Percentiles rank a stretch among this genome's conserved stretches.
These are phyloP conservation scores for Pseudopodoces humilis DNA, from an alignment of 2,113 vertebrate species.

Conservation along the genomic window DNA sequence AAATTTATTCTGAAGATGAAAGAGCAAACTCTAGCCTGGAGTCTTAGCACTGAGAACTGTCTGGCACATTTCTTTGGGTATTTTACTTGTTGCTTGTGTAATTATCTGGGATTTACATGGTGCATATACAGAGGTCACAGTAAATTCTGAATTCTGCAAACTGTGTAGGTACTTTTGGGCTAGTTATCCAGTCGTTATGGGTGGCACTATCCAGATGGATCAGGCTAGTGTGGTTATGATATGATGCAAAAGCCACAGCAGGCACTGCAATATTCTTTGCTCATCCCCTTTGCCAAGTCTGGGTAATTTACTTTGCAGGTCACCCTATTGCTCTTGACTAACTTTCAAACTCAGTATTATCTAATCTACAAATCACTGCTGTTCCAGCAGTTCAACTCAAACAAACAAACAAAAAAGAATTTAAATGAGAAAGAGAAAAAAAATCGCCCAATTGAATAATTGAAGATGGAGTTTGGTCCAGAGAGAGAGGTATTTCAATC, in stretches of 20 bases:
- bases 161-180: background rate
- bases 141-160: background rate
- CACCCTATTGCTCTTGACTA: background rate
- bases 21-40: background rate
- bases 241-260: background rate
- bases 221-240: background rate
- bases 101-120: background rate
- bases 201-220: background rate
- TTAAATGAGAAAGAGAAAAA: background rate
- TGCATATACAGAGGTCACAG: background rate
- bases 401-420: background rate
- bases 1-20: background rate
- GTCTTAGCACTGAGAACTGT: background rate
- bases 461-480: background rate
- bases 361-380: background rate
- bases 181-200: background rate
- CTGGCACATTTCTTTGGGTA: fast-evolving
- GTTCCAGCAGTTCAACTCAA: background rate
- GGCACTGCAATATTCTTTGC: background rate
- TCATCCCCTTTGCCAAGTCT: background rate
- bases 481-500: background rate
- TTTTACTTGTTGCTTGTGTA: background rate
- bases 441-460: background rate
- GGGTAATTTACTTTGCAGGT: background rate
- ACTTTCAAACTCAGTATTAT: background rate